These are phyloP conservation scores for Aphidius gifuensis DNA, from an alignment of 1,140 invertebrate species.

Conservation along the genomic window DNA sequence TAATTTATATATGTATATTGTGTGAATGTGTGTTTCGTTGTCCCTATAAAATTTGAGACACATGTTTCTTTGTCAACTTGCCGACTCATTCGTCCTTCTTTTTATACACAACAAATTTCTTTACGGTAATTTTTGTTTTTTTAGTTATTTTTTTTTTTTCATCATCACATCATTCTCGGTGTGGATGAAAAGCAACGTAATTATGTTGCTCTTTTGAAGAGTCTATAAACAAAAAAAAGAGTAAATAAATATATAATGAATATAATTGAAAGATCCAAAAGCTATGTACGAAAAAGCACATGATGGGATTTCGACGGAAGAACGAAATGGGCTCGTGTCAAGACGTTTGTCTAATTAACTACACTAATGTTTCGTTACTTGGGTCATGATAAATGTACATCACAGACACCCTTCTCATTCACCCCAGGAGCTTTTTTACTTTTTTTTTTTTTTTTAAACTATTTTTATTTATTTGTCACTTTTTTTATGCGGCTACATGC, in stretches of 20 bases:
- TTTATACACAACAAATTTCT: not conserved
- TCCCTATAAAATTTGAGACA: constrained; percentile 15
- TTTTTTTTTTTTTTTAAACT: not conserved
- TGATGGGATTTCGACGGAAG: not conserved
- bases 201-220: constrained; percentile 7
- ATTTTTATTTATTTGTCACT: not conserved
- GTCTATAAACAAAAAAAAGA: constrained; percentile 5
- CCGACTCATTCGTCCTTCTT: constrained; percentile 16
- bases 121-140: constrained; percentile 8
- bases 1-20: not conserved
- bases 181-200: constrained; percentile 25
- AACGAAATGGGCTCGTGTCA: constrained; percentile 9
- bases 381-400: constrained; percentile 23
- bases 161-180: constrained; percentile 3
- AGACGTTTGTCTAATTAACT: constrained; percentile 27
- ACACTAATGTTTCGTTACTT: constrained; percentile 28
- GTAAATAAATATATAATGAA: not conserved
- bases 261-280: constrained; percentile 19
- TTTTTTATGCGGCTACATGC: not conserved
- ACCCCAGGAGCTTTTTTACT: not conserved
- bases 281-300: not conserved
- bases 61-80: constrained; percentile 17
- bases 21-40: too few species aligned
- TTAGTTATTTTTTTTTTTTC: constrained; percentile 1
- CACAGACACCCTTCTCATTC: constrained; percentile 9